phyloP scores from a whole-genome alignment of 2,113 vertebrate species.

The Regulus satrapa region DNA sequence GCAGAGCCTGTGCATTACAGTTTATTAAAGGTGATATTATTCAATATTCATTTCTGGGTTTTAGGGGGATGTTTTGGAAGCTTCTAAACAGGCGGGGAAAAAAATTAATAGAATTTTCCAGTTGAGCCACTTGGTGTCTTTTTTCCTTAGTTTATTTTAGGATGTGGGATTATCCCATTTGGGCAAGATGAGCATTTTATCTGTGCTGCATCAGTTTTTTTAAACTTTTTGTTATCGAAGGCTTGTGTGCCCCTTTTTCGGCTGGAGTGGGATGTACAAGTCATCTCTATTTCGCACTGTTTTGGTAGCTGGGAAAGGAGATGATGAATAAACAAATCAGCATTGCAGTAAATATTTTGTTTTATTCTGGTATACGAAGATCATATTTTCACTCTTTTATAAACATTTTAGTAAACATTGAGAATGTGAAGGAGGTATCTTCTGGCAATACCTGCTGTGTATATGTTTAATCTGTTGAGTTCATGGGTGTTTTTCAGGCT shows the following conservation, averaged over 20 bases:
- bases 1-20: background rate
- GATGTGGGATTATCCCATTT: background rate
- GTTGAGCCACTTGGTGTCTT: background rate
- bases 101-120: background rate
- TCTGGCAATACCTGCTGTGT: background rate
- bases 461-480: background rate
- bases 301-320: background rate
- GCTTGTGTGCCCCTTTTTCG: background rate
- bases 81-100: background rate
- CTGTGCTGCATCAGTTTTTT: background rate
- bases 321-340: background rate
- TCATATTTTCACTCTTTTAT: background rate
- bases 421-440: background rate
- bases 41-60: background rate
- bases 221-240: background rate
- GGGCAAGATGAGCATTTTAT: background rate
- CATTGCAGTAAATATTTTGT: background rate
- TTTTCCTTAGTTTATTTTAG: background rate
- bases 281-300: background rate
- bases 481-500: background rate
- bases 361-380: background rate
- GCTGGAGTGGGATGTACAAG: background rate
- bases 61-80: background rate
- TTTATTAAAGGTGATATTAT: background rate
- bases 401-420: background rate